Conservation (phyloP, 2,113 vertebrate genomes). For the Epinephelus cyanopodus region DNA sequence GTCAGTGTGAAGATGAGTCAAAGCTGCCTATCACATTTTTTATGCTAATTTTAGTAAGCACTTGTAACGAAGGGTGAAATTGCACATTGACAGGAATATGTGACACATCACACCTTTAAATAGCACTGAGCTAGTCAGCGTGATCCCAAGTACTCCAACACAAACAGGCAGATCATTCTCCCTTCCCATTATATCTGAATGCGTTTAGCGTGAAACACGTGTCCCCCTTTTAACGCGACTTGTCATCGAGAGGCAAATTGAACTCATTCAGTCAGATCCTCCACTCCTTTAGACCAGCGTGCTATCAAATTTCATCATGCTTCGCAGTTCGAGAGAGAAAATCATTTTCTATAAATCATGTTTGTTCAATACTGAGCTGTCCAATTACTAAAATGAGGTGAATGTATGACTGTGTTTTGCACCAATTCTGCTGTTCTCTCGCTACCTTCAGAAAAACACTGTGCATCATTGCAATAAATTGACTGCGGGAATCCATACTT, state of each 20-base stretch:
- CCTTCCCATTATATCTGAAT: constrained; percentile 16
- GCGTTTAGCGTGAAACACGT: neutral
- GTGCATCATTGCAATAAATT: neutral
- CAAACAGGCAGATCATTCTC: constrained; percentile 16
- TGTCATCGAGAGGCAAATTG: constrained; percentile 50
- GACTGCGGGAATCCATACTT: neutral
- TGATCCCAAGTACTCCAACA: neutral
- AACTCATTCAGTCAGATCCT: constrained; percentile 43
- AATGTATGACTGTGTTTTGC: constrained; percentile 24
- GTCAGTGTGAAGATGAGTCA: neutral
- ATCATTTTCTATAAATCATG: constrained; percentile 65
- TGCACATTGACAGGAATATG: constrained; percentile 3
- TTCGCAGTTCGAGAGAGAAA: constrained; percentile 41
- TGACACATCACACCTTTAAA: constrained; percentile 9
- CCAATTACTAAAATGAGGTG: constrained; percentile 48
- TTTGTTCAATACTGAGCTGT: constrained; percentile 56
- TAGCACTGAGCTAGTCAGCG: neutral
- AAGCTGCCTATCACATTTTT: constrained; percentile 15
- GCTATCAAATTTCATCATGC: constrained; percentile 49
- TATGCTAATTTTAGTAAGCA: constrained; percentile 9
- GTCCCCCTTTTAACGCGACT: constrained; percentile 14
- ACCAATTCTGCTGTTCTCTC: neutral
- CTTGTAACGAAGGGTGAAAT: constrained; percentile 10
- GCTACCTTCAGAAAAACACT: constrained; percentile 9
- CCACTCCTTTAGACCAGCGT: constrained; percentile 23